These are phyloP conservation scores for Leptatherina wallacei DNA, from an alignment of 2,797 vertebrate genomes.

Conservation along the genomic window DNA sequence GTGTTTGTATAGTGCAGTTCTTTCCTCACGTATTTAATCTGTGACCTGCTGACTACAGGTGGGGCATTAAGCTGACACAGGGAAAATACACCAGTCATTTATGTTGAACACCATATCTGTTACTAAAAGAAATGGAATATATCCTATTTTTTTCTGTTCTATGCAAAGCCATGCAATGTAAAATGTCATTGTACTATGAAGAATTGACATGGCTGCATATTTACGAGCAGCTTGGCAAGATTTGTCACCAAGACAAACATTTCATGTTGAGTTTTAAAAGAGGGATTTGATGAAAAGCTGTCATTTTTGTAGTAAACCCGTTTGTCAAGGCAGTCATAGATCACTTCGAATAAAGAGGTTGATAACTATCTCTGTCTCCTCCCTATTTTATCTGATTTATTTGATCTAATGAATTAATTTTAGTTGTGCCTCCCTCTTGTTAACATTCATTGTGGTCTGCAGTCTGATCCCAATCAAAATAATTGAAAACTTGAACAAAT, in stretches of 20 bases:
- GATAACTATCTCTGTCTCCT: background rate
- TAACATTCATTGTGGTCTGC: constrained; percentile 1
- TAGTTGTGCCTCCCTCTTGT: background rate
- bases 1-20: background rate
- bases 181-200: background rate
- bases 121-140: background rate
- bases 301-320: background rate
- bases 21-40: background rate
- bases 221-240: background rate
- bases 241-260: background rate
- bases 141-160: no score
- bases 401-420: background rate
- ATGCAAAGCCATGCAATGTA: background rate
- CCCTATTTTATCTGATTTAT: constrained; percentile 1
- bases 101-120: background rate
- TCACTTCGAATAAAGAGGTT: background rate
- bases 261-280: background rate
- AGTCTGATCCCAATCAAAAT: constrained; percentile 28
- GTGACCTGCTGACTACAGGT: background rate
- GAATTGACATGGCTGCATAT: background rate
- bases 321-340: background rate
- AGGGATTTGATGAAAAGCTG: background rate
- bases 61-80: background rate
- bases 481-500: constrained; percentile 42
- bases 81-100: background rate